Percentiles rank a stretch among this genome's conserved stretches.
Evolutionary conservation across 2,113 vertebrate species (phyloP).

Genomic region (Hippocampus mohnikei): DNA sequence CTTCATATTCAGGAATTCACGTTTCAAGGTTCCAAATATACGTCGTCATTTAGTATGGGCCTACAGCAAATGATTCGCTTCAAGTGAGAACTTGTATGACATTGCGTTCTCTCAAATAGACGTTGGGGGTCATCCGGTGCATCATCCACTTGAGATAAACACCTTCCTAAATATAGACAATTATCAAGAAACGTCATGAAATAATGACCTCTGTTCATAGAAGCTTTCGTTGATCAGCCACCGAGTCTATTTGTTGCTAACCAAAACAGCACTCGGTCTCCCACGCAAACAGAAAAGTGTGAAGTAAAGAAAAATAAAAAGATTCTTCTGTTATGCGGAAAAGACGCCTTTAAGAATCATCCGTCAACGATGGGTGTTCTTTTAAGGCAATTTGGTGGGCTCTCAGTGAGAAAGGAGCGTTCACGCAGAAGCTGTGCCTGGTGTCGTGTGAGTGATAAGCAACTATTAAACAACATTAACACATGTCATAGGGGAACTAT

Average conservation of each 20-base stretch:
- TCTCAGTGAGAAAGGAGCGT: no score
- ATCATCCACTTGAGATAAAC: background rate
- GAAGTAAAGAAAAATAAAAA: background rate
- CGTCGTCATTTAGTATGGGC: background rate
- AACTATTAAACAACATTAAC: background rate
- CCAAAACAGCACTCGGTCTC: background rate
- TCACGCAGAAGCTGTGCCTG: no score
- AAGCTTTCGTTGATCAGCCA: background rate
- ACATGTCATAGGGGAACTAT: background rate
- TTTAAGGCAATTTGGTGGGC: no score
- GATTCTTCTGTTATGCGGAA: background rate
- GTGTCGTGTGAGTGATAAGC: background rate
- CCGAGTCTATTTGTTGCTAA: background rate
- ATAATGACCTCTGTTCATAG: background rate
- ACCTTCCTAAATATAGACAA: background rate
- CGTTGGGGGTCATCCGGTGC: background rate
- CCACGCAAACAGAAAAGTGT: no score
- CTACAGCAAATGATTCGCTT: background rate
- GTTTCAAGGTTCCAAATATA: background rate
- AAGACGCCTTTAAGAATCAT: background rate
- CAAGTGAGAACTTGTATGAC: background rate
- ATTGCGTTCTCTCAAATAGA: background rate
- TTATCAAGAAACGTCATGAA: background rate
- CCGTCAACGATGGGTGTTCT: no score
- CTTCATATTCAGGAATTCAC: background rate